Evolutionary conservation across 2,888 invertebrate genomes (phyloP).

Genomic region (Tetropium fuscum): DNA sequence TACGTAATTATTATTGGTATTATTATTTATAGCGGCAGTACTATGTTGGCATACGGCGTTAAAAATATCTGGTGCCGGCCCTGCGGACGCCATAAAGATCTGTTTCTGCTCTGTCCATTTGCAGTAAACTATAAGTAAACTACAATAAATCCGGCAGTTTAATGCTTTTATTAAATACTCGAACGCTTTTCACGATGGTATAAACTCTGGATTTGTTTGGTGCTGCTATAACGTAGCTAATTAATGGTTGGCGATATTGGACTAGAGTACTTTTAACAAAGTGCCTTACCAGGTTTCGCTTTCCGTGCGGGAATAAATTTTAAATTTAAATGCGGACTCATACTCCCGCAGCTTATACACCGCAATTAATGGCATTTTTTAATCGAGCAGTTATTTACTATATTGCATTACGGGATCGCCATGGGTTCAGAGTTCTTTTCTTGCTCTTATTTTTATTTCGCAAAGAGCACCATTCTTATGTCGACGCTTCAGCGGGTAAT

Average conservation of each 20-base stretch:
- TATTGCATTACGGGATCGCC: slow-evolving; percentile 11
- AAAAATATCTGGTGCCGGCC: too few species aligned
- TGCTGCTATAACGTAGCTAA: slow-evolving; percentile 45
- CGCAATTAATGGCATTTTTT: slow-evolving; percentile 38
- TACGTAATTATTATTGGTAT: too few species aligned
- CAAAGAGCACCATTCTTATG: background rate
- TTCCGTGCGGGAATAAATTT: slow-evolving; percentile 34
- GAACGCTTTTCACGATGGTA: slow-evolving; percentile 51
- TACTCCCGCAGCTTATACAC: slow-evolving; percentile 32
- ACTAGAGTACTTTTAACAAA: slow-evolving; percentile 41
- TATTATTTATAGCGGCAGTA: too few species aligned
- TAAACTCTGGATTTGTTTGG: slow-evolving; percentile 46
- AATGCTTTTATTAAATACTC: slow-evolving; percentile 59
- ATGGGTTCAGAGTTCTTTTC: background rate
- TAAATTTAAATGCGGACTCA: slow-evolving; percentile 34
- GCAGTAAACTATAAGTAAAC: too few species aligned
- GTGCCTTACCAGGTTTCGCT: slow-evolving; percentile 43
- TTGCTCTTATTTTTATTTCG: background rate
- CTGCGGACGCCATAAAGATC: too few species aligned
- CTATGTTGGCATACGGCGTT: too few species aligned
- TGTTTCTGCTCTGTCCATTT: too few species aligned
- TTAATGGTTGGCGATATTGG: slow-evolving; percentile 46
- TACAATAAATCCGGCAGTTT: slow-evolving; percentile 57
- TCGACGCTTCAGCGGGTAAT: too few species aligned
- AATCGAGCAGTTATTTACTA: slow-evolving; percentile 35